phyloP scores from a whole-genome alignment of 64 coral and sea anemone genomes.

The Pocillopora verrucosa region DNA sequence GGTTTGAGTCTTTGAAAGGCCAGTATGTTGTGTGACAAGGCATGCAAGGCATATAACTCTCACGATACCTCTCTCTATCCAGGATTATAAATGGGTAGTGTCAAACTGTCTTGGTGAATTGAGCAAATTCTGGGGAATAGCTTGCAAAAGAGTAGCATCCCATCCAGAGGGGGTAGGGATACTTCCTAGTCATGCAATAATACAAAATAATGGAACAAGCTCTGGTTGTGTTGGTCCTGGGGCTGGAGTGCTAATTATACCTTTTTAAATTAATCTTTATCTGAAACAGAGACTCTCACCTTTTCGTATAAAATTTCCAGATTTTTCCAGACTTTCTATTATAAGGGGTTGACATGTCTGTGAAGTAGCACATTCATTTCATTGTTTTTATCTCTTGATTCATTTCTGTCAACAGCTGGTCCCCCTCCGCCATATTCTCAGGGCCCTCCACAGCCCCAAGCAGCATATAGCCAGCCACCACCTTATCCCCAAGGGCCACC shows the following conservation, averaged over 20 bases:
- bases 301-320: too few relatives aligned
- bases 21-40: not conserved
- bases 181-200: not conserved
- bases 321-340: too few relatives aligned
- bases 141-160: not conserved
- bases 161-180: not conserved
- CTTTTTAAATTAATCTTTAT: too few relatives aligned
- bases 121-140: not conserved
- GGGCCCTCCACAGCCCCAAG: conserved; percentile 31
- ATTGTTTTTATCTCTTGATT: not conserved
- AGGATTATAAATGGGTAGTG: not conserved
- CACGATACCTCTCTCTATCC: not conserved
- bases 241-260: too few relatives aligned
- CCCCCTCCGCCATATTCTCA: conserved; percentile 55
- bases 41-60: not conserved
- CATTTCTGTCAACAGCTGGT: conserved; percentile 27
- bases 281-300: too few relatives aligned
- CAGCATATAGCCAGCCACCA: conserved; percentile 46
- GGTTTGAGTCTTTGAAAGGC: not conserved
- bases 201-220: not conserved
- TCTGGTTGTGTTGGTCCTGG: too few relatives aligned
- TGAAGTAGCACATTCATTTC: not conserved
- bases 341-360: too few relatives aligned
- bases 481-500: conserved; percentile 66
- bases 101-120: not conserved